A percentile compares a stretch with the other conserved stretches of the same genome.
Evolutionary conservation across 2,797 vertebrate species (phyloP).

Genomic region (Dromococcyx pavoninus): DNA sequence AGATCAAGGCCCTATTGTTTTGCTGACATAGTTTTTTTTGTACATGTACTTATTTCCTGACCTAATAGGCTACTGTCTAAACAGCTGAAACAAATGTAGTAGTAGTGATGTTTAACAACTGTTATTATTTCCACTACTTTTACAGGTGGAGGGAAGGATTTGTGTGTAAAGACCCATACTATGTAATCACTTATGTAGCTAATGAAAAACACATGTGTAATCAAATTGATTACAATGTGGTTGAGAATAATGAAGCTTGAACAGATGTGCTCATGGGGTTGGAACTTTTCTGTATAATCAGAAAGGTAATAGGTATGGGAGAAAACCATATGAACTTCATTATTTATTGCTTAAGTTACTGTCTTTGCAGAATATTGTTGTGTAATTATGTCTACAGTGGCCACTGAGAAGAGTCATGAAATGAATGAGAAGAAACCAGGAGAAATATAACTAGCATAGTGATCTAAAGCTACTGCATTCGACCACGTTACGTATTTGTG

Average conservation of each 20-base stretch:
- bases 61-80: not conserved
- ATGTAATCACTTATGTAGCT: not conserved
- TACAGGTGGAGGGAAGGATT: not conserved
- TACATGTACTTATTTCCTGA: not conserved
- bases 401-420: not conserved
- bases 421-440: not conserved
- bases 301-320: not conserved
- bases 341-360: not conserved
- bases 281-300: not conserved
- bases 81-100: not conserved
- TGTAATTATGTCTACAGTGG: not conserved
- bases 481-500: not conserved
- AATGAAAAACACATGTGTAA: constrained; percentile 10
- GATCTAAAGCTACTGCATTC: not conserved
- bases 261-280: not conserved
- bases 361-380: not conserved
- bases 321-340: not conserved
- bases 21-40: not conserved
- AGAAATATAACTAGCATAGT: not conserved
- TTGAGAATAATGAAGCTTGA: constrained; percentile 2
- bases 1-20: not conserved
- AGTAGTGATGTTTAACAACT: not conserved
- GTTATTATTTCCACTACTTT: not conserved
- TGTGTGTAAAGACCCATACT: not conserved
- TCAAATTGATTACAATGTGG: not conserved